These are phyloP conservation scores for Semnornis frantzii DNA, from an alignment of 2,113 vertebrate genomes.

Conservation along the genomic window DNA sequence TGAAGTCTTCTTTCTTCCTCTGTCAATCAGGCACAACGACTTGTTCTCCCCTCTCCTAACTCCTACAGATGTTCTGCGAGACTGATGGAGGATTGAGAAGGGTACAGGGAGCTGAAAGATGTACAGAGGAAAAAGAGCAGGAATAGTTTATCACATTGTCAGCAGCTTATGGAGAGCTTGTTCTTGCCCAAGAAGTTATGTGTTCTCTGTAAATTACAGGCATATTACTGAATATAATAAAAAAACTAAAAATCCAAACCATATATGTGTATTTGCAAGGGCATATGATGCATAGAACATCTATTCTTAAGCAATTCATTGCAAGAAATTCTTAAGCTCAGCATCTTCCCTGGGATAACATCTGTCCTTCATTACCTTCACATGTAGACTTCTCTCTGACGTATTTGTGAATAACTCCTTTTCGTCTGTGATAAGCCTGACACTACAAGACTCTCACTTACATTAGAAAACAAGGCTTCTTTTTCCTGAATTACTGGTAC, in stretches of 20 bases:
- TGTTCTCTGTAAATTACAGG: not conserved
- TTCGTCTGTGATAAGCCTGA: slow-evolving; percentile 15
- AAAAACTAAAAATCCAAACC: too few species aligned
- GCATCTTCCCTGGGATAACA: slow-evolving; percentile 2
- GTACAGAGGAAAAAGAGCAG: not conserved
- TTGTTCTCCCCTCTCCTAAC: not conserved
- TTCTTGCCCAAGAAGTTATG: not conserved
- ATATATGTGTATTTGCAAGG: not conserved
- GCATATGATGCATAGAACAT: not conserved
- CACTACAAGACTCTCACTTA: not conserved
- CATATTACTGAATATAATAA: not conserved
- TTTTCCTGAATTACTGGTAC: slow-evolving; percentile 24
- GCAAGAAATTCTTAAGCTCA: not conserved
- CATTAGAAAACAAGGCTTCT: slow-evolving; percentile 7
- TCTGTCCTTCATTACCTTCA: slow-evolving; percentile 40
- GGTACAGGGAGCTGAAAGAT: not conserved
- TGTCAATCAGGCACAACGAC: not conserved
- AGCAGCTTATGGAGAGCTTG: not conserved
- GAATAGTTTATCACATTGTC: not conserved
- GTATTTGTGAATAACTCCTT: slow-evolving; percentile 12
- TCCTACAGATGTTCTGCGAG: not conserved
- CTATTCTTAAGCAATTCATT: not conserved
- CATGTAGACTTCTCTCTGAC: not conserved
- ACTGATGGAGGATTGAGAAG: not conserved
- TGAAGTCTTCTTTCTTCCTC: not conserved